These are phyloP conservation scores for Lacerta bilineata DNA, from an alignment of 2,797 vertebrate genomes.

Conservation along the genomic window DNA sequence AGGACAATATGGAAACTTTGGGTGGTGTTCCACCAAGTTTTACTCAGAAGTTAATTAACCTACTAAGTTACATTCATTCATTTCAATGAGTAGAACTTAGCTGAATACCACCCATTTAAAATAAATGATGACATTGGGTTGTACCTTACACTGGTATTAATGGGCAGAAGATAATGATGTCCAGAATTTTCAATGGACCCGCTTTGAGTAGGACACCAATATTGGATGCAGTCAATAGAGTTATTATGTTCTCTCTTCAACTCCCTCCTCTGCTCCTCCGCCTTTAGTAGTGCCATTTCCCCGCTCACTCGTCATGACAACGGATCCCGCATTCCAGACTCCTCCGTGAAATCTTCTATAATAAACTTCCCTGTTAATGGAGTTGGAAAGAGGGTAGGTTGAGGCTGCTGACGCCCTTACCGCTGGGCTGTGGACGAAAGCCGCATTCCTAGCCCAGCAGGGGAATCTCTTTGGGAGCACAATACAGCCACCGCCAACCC, in stretches of 20 bases:
- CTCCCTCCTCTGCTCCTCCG: neutral
- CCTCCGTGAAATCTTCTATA: slow-evolving; percentile 22
- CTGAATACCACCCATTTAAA: too few species aligned
- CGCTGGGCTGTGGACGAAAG: neutral
- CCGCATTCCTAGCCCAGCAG: slow-evolving; percentile 18
- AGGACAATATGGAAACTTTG: neutral
- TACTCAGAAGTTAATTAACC: too few species aligned
- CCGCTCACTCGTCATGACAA: neutral
- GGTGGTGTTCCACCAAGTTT: too few species aligned
- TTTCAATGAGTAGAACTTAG: too few species aligned
- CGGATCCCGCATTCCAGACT: slow-evolving; percentile 7
- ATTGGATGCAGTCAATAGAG: too few species aligned
- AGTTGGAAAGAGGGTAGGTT: neutral
- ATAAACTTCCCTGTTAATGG: neutral
- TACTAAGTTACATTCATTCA: too few species aligned
- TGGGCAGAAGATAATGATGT: too few species aligned
- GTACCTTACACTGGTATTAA: too few species aligned
- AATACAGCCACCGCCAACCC: neutral
- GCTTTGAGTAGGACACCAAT: neutral
- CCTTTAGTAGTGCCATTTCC: neutral
- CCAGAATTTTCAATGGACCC: too few species aligned
- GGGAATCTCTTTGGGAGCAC: neutral
- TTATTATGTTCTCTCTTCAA: neutral
- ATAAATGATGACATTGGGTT: too few species aligned
- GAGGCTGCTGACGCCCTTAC: neutral